Base-by-base conservation (phyloP, 1,140 invertebrate species). In the Adelges cooleyi region DNA sequence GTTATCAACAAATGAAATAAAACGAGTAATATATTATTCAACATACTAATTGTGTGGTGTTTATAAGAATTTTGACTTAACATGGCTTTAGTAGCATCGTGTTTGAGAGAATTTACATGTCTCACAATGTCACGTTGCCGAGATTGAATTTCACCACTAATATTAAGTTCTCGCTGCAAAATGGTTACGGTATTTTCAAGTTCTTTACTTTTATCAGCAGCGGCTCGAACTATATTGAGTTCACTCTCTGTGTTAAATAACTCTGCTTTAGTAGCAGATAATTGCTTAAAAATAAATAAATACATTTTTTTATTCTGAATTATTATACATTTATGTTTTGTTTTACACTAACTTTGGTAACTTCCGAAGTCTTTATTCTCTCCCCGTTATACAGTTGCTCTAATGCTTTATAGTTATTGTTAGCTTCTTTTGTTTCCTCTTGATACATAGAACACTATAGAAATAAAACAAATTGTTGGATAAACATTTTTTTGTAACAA, bases 131-230 rank as follows among this genome's bases (percentile, higher is more conserved):
- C 77, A 20, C 74, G 72, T 53, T 77, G 79, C 65, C 76, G 76
- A 22, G 78, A 69, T 59, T 79, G 77, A 15, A 79, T 72, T 70
- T 81, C 80, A 11, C 75, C 76, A 48, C 73, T 71, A 36, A 77
- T 67, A 4, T 76, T 59, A 25, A 77, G 67, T 68, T 78, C 74
- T 42, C 71, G 71, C 65, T 76, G 76, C 8, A 75, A 71, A 38
- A 72, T 69, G 66, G 75, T 73, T 18, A 77, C 66, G 66, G 76
- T 71, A 8, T 70, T 68, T 54, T 70, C 69, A 23, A 72, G 70
- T 54, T 74, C 73, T 70, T 76, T 72, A 10, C 74, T 72, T 25
- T 69, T 72, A 66, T 67, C 50, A 49, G 72, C 74, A 67, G 75
- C 71, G 53, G 74, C 72, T 71, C 71, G 71, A 2, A 71, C 72